These are phyloP conservation scores for Polypterus bichir DNA, from an alignment of 2,113 vertebrate species.

Conservation along the genomic window DNA sequence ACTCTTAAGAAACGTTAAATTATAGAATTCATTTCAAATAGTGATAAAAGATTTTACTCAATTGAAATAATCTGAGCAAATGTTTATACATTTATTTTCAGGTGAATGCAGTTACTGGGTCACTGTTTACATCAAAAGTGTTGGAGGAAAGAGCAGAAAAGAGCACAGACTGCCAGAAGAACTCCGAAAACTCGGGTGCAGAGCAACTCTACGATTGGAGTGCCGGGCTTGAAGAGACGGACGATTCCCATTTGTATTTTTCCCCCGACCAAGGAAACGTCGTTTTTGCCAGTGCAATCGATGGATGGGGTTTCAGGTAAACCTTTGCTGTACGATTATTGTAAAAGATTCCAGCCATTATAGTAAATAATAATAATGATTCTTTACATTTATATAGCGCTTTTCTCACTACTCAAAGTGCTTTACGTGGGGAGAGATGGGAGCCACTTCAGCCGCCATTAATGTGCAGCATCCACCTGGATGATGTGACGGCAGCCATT, in stretches of 20 bases:
- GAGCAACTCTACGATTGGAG: conserved; percentile 91
- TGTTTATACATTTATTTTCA: conserved; percentile 22
- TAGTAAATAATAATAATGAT: no score
- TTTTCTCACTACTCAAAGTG: no score
- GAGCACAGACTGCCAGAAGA: conserved; percentile 31
- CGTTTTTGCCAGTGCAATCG: conserved; percentile 82
- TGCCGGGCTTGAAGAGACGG: conserved; percentile 70
- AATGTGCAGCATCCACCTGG: no score
- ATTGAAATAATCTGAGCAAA: neutral
- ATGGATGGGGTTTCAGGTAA: conserved; percentile 95
- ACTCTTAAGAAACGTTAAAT: no score
- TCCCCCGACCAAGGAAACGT: conserved; percentile 92
- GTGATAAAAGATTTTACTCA: no score
- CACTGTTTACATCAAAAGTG: conserved; percentile 89
- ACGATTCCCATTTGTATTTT: conserved; percentile 91
- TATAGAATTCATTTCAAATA: no score
- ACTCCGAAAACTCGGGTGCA: conserved; percentile 22
- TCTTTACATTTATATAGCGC: no score
- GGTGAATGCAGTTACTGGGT: conserved; percentile 88
- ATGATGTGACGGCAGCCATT: no score
- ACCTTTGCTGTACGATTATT: neutral
- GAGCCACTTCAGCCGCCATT: no score
- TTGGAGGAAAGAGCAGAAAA: conserved; percentile 83
- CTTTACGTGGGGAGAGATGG: no score
- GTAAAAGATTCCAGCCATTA: no score